These are phyloP conservation scores for Amphibalanus amphitrite DNA, from an alignment of 1,140 invertebrate species.

Conservation along the genomic window DNA sequence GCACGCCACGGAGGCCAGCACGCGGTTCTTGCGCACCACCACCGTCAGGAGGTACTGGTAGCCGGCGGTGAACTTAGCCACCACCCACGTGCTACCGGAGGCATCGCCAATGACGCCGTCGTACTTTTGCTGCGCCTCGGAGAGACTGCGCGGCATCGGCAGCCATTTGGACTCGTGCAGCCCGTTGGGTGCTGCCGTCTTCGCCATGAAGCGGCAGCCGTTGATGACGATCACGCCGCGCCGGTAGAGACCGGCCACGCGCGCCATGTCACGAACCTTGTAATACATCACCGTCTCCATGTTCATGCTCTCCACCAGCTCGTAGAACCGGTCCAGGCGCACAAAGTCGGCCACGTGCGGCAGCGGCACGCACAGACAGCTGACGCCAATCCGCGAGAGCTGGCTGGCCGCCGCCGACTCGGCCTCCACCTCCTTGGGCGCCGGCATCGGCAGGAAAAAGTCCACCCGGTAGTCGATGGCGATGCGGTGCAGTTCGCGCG, in stretches of 20 bases:
- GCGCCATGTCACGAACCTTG: background rate
- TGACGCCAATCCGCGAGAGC: background rate
- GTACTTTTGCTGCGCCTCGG: background rate
- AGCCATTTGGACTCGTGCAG: conserved; percentile 4
- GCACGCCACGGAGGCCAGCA: background rate
- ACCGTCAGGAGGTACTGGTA: background rate
- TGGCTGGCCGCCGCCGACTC: background rate
- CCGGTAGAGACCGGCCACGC: background rate
- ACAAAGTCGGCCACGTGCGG: background rate
- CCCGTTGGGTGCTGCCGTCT: background rate
- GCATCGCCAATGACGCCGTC: background rate
- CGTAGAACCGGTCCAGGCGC: background rate
- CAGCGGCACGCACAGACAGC: background rate
- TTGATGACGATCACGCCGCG: conserved; percentile 4
- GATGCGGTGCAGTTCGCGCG: background rate
- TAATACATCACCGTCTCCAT: conserved; percentile 5
- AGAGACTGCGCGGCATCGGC: background rate
- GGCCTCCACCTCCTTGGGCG: background rate
- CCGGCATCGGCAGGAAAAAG: conserved; percentile 3
- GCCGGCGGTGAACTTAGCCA: conserved; percentile 4
- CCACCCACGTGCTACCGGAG: background rate
- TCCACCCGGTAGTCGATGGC: conserved; percentile 1
- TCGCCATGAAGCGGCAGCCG: conserved; percentile 5
- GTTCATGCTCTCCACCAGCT: conserved; percentile 4
- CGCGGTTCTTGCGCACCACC: background rate